Conservation (phyloP, 1,140 invertebrate species). For the Zaprionus camerounensis region DNA sequence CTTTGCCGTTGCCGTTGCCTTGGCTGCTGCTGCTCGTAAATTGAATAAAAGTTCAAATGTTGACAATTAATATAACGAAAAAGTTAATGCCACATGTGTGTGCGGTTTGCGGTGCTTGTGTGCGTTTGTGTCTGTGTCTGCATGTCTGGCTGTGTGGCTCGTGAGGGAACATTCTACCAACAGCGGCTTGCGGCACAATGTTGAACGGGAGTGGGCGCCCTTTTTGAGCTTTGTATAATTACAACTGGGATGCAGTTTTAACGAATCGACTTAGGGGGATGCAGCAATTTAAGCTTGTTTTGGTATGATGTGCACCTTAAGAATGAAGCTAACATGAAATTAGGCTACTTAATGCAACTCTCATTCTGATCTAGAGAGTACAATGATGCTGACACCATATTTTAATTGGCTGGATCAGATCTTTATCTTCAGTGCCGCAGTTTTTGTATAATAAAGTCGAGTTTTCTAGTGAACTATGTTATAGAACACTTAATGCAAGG, state of each 20-base stretch:
- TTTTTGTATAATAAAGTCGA: not conserved
- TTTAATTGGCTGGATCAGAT: not conserved
- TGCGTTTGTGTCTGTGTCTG: conserved; percentile 14
- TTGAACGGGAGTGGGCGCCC: not conserved
- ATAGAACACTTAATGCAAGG: not conserved
- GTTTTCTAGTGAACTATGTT: not conserved
- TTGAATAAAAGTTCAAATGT: conserved; percentile 82
- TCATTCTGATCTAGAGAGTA: not conserved
- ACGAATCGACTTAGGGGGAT: conserved; percentile 7
- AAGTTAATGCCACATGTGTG: conserved; percentile 64
- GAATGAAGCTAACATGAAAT: not conserved
- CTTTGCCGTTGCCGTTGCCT: conserved; percentile 49
- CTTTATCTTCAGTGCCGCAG: no score
- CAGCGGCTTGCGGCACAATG: conserved; percentile 21
- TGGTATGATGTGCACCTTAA: not conserved
- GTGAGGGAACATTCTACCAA: conserved; percentile 28
- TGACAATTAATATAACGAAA: conserved; percentile 79
- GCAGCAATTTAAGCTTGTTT: not conserved
- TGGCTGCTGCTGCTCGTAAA: conserved; percentile 61
- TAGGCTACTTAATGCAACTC: not conserved
- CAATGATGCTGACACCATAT: not conserved
- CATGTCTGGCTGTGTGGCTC: not conserved
- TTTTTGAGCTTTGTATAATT: conserved; percentile 7
- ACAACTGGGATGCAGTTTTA: conserved; percentile 1
- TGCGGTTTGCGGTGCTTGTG: conserved; percentile 8